phyloP scores from a whole-genome alignment of 2,888 invertebrate genomes.

The Drosophila demipolita region DNA sequence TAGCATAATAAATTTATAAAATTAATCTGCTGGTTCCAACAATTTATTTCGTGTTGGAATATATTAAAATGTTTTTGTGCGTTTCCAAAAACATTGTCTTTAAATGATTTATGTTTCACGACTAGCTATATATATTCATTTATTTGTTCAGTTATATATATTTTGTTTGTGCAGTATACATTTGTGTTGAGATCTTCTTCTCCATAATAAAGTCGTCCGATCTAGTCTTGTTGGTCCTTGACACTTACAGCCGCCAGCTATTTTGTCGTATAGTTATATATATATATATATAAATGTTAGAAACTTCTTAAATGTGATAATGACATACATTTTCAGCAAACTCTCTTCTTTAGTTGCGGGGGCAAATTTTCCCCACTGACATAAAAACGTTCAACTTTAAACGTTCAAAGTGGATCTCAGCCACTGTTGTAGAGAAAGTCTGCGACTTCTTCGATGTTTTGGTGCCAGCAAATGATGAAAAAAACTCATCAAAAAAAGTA shows the following conservation, averaged over 20 bases:
- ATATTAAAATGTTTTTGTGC: too few relatives aligned
- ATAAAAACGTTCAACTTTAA: conserved; percentile 28
- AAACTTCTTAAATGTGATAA: conserved; percentile 3
- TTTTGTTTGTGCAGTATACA: neutral
- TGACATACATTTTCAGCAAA: conserved; percentile 9
- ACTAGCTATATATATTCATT: too few relatives aligned
- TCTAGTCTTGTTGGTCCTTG: neutral
- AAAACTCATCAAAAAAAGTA: conserved; percentile 73
- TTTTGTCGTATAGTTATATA: neutral
- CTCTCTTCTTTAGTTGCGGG: conserved; percentile 31
- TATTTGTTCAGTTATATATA: neutral
- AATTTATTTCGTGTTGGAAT: too few relatives aligned
- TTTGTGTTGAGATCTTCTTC: neutral
- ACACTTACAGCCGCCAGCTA: neutral
- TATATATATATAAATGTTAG: neutral
- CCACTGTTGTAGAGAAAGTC: conserved; percentile 61
- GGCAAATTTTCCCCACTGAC: conserved; percentile 19
- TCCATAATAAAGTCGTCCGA: neutral
- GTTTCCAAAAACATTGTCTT: too few relatives aligned
- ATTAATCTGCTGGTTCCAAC: too few relatives aligned
- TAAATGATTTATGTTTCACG: too few relatives aligned
- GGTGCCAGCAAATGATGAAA: conserved; percentile 42
- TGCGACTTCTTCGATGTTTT: conserved; percentile 34
- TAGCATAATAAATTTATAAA: neutral
- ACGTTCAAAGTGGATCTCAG: conserved; percentile 20